Evolutionary conservation across 1,140 invertebrate genomes (phyloP), one percentile per base, ranked within the genome.

Genomic region (Lordiphosa clarofinis): DNA sequence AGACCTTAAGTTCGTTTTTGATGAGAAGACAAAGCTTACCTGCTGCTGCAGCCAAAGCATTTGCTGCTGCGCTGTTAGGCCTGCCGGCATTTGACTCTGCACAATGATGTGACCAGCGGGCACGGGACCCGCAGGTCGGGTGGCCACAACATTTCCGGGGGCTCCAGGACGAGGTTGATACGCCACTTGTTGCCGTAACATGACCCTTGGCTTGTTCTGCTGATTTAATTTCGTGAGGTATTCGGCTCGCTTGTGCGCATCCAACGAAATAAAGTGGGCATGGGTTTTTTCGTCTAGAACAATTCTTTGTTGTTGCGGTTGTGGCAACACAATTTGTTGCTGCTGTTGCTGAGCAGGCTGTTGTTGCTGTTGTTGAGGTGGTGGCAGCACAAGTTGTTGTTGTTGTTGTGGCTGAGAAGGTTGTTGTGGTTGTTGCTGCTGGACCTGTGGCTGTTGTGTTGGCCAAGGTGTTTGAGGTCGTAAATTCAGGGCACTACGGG

Each of bases 241-340:
- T 74, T 95, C 91, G 3, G 93, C 93, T 24, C 94, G 90, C 65
- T 96, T 94, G 52, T 94, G 92, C 0, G 94, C 94, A 74, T 95
- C 94, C 92, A 96, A 92, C 53, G 95, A 94, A 73, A 96, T 94
- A 21, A 95, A 87, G 62, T 96, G 94, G n/a, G 94, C 94, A 75
- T 95, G 94, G 3, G 94, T 95, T 62, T 95, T 94, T 4, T 94
- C 93, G 78, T 95, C 94, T 50, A 95, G 88, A 46, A 94, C 94
- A 49, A 95, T 96, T 33, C 93, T 90, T 66, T 95, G 94, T 47
- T 92, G 90, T 2, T 89, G 91, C 42, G 89, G 90, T 36, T 88
- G 89, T 28, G 84, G 82, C 28, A 63, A 15, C 13, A 71, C 13
- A n/a, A 57, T 53, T 0, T 89, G 72, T 53, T 91, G 90, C 19